phyloP scores from a whole-genome alignment of 2,888 invertebrate species.

The Strigamia maritima region DNA sequence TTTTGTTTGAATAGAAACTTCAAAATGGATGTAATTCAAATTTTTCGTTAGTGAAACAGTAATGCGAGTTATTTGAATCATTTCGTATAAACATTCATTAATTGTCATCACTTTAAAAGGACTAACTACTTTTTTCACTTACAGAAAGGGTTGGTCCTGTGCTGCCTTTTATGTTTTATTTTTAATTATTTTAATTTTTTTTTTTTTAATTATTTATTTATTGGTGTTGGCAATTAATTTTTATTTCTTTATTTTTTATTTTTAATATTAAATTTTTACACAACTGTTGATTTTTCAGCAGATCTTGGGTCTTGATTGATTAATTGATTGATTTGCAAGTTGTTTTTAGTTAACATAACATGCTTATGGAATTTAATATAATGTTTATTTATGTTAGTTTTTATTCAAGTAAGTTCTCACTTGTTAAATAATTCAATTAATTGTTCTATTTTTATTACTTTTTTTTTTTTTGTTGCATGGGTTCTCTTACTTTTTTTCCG shows the following conservation, averaged over 20 bases:
- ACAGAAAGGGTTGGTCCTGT: constrained; percentile 12
- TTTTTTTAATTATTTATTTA: background rate
- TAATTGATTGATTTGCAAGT: background rate
- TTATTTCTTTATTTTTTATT: background rate
- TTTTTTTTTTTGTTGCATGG: background rate
- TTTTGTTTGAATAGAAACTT: no score
- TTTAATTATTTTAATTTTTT: background rate
- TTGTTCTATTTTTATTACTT: background rate
- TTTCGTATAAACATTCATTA: background rate
- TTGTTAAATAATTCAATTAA: background rate
- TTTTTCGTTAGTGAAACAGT: no score
- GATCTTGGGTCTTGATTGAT: background rate
- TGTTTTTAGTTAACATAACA: background rate
- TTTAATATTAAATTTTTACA: background rate
- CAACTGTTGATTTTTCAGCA: background rate
- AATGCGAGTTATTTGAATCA: no score
- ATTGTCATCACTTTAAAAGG: background rate
- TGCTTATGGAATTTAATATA: background rate
- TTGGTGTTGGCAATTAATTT: background rate
- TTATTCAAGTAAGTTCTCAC: background rate
- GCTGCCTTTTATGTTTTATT: background rate
- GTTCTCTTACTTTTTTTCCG: background rate
- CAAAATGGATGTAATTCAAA: no score
- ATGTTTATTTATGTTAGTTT: background rate
- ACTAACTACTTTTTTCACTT: constrained; percentile 18